These are phyloP conservation scores for Clarias platycephalus DNA, from an alignment of 2,797 vertebrate species.

Conservation along the genomic window DNA sequence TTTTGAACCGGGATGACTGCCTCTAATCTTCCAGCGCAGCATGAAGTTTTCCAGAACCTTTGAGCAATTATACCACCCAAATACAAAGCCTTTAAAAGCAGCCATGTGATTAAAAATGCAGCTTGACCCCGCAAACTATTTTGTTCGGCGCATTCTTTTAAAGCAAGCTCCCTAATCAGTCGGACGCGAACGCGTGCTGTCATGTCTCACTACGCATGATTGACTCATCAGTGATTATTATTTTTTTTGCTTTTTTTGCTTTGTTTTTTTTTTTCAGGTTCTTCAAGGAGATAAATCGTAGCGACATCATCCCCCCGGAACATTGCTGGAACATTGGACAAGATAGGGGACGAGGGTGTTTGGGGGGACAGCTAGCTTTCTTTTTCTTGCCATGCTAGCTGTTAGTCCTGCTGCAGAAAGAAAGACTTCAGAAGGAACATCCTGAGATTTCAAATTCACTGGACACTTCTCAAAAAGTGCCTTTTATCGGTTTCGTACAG, in stretches of 20 bases:
- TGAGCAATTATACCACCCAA: constrained; percentile 43
- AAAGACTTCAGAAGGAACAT: constrained; percentile 41
- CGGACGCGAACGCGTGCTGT: not conserved
- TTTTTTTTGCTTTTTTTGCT: not conserved
- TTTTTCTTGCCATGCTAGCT: constrained; percentile 37
- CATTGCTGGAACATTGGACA: constrained; percentile 18
- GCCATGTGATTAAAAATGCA: not conserved
- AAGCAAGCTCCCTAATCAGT: constrained; percentile 11
- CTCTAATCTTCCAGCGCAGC: constrained; percentile 35
- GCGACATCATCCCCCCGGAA: constrained; percentile 60
- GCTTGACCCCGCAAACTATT: constrained; percentile 5
- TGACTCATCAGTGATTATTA: constrained; percentile 42
- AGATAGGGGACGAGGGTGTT: not conserved
- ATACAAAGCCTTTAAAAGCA: constrained; percentile 37
- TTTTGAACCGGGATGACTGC: constrained; percentile 33
- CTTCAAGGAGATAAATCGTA: constrained; percentile 84
- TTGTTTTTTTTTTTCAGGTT: constrained; percentile 67
- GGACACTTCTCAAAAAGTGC: constrained; percentile 44
- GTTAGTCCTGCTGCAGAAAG: constrained; percentile 40
- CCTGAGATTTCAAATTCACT: constrained; percentile 29
- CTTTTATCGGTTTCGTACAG: constrained; percentile 9
- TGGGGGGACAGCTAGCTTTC: constrained; percentile 33
- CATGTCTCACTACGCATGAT: constrained; percentile 24
- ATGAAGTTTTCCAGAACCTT: constrained; percentile 42
- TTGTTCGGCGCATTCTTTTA: constrained; percentile 26